Evolutionary conservation across 2,797 vertebrate species (phyloP).

Genomic region (Pseudomugil tenellus): DNA sequence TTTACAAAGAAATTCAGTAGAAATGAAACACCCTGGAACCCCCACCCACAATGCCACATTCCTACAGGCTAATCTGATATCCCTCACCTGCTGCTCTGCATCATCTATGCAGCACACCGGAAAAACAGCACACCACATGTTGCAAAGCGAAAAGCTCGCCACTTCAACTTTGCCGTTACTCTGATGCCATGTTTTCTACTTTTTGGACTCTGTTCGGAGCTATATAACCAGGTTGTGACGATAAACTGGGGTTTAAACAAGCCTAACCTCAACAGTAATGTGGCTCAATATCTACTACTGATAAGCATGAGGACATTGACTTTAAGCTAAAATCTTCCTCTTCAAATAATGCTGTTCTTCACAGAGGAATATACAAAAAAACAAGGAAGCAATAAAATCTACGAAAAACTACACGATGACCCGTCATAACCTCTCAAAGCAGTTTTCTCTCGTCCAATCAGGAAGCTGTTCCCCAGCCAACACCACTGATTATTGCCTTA

Average conservation of each 20-base stretch:
- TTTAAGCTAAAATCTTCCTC: slow-evolving; percentile 38
- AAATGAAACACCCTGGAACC: slow-evolving; percentile 46
- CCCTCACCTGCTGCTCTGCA: slow-evolving; percentile 77
- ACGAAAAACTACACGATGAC: slow-evolving; percentile 47
- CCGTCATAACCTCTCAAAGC: slow-evolving; percentile 49
- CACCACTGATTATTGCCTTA: slow-evolving; percentile 55
- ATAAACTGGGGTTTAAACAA: slow-evolving; percentile 51
- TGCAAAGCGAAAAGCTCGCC: slow-evolving; percentile 16
- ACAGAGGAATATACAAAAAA: slow-evolving; percentile 18
- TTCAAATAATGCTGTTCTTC: slow-evolving; percentile 1
- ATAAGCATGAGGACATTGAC: slow-evolving; percentile 55
- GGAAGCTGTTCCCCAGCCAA: slow-evolving; percentile 5
- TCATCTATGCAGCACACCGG: slow-evolving; percentile 41
- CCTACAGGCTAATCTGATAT: slow-evolving; percentile 32
- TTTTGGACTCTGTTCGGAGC: slow-evolving; percentile 18
- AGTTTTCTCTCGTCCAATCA: slow-evolving; percentile 45
- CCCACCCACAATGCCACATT: slow-evolving; percentile 52
- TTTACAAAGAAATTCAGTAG: slow-evolving; percentile 39
- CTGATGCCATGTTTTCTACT: slow-evolving; percentile 2
- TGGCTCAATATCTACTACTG: slow-evolving; percentile 53
- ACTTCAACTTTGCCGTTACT: slow-evolving; percentile 25
- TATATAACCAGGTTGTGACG: slow-evolving; percentile 31
- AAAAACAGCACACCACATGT: slow-evolving; percentile 38
- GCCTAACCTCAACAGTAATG: slow-evolving; percentile 15
- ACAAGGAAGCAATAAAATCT: slow-evolving; percentile 1